phyloP scores from a whole-genome alignment of 2,113 vertebrate genomes.

The Laticauda colubrina region DNA sequence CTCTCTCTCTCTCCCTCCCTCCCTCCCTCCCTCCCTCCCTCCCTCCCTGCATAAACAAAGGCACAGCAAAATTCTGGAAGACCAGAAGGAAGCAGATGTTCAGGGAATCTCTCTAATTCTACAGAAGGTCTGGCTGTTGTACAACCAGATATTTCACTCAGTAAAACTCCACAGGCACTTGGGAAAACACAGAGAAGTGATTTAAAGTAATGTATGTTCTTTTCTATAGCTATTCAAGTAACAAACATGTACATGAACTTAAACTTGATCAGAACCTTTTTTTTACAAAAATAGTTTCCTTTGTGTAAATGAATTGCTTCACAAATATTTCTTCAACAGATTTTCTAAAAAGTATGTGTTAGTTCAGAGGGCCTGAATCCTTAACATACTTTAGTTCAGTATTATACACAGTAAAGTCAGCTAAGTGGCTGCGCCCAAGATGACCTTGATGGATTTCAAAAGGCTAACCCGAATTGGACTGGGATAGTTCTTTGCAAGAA shows the following conservation, averaged over 20 bases:
- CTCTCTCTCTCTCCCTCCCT: background rate
- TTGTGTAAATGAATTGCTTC: background rate
- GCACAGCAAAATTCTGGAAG: background rate
- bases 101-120: background rate
- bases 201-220: background rate
- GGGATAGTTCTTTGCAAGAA: background rate
- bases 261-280: background rate
- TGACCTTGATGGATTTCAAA: background rate
- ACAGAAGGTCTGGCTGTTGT: background rate
- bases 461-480: background rate
- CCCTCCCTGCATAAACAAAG: background rate
- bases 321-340: background rate
- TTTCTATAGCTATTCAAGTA: background rate
- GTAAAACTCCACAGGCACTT: background rate
- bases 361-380: background rate
- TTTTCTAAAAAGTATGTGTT: background rate
- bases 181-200: background rate
- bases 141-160: background rate
- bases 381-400: background rate
- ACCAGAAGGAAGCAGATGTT: background rate
- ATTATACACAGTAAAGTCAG: background rate
- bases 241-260: background rate
- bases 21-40: background rate
- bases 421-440: background rate
- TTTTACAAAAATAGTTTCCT: background rate